Evolutionary conservation across 2,113 vertebrate genomes (phyloP).

Genomic region (Cyphomyrus discorhynchus): DNA sequence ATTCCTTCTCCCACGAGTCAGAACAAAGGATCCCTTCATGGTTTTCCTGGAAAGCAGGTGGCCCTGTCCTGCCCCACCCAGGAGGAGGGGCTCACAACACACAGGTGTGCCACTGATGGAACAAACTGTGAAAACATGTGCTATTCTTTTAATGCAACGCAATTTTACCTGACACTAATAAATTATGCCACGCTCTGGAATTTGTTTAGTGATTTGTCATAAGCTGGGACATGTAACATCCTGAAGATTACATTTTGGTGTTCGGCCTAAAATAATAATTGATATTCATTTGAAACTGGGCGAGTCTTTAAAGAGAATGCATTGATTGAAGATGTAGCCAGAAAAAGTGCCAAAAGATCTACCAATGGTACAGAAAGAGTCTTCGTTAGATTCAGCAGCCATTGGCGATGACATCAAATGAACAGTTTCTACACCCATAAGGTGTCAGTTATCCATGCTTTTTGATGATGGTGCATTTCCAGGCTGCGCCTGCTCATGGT

Average conservation of each 20-base stretch:
- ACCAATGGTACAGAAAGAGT: neutral
- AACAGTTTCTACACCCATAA: neutral
- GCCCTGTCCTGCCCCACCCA: neutral
- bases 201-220: neutral
- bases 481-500: neutral
- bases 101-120: neutral
- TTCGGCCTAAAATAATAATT: neutral
- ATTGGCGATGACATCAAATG: neutral
- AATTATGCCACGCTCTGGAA: neutral
- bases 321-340: neutral
- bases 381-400: neutral
- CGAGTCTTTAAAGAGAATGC: neutral
- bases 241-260: neutral
- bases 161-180: neutral
- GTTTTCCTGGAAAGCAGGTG: conserved; percentile 18
- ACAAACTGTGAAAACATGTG: neutral
- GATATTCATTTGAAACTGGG: neutral
- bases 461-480: neutral
- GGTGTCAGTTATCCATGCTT: neutral
- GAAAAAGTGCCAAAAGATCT: neutral
- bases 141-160: neutral
- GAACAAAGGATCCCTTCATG: conserved; percentile 36
- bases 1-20: conserved; percentile 23
- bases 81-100: neutral
- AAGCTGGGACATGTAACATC: neutral